Evolutionary conservation across 1,140 invertebrate genomes (phyloP).

Genomic region (Brachionus manjavacas): DNA sequence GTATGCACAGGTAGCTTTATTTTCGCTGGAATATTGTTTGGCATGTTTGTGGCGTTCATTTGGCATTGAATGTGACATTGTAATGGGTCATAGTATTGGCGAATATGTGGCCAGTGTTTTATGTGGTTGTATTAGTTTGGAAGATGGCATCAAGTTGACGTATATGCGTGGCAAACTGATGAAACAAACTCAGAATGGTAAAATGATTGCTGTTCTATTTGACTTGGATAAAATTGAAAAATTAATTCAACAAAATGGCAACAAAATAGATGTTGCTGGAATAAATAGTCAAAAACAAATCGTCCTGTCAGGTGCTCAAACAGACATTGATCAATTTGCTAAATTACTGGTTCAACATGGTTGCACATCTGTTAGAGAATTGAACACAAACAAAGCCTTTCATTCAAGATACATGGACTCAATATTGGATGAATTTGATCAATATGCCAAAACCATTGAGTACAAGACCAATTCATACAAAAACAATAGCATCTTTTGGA

Average conservation of each 20-base stretch:
- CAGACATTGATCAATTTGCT: neutral
- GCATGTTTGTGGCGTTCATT: neutral
- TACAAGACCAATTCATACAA: neutral
- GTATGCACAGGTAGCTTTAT: neutral
- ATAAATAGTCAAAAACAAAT: neutral
- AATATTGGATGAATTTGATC: neutral
- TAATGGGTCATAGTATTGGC: constrained; percentile 8
- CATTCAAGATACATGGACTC: neutral
- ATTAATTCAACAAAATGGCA: neutral
- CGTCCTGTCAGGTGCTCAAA: neutral
- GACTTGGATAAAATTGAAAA: neutral
- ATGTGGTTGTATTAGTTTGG: neutral
- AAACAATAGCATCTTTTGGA: neutral
- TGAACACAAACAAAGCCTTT: neutral
- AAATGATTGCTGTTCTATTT: neutral
- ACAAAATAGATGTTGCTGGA: neutral
- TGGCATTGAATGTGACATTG: neutral
- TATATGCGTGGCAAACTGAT: neutral
- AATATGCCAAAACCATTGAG: neutral
- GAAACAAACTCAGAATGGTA: too few relatives aligned
- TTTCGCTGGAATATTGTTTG: neutral
- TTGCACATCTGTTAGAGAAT: neutral
- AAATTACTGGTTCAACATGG: neutral
- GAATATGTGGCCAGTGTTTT: constrained; percentile 6
- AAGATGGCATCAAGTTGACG: neutral